A percentile compares a stretch with the other conserved stretches of the same genome.
phyloP scores from a whole-genome alignment of 2,888 invertebrate genomes.

The Byasa hedistus region DNA sequence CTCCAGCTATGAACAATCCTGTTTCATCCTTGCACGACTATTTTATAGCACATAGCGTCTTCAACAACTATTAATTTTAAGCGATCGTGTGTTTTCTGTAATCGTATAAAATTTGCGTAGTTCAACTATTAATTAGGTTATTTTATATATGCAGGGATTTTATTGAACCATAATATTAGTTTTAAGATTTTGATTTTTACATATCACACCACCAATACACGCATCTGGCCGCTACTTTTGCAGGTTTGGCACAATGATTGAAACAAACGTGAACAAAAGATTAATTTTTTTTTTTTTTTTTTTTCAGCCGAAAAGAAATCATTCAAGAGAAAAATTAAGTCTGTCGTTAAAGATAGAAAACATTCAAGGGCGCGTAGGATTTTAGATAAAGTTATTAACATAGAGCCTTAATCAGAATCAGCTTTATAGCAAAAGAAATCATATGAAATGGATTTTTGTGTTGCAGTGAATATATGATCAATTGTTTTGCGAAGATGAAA shows the following conservation, averaged over 20 bases:
- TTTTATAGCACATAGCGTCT: conserved; percentile 64
- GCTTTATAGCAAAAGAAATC: conserved; percentile 3
- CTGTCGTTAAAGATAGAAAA: conserved; percentile 54
- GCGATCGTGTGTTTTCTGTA: conserved; percentile 10
- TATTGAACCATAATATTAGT: conserved; percentile 11
- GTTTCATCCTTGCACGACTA: conserved; percentile 59
- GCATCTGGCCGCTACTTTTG: background rate
- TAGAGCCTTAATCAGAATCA: conserved; percentile 12
- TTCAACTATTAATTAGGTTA: conserved; percentile 9
- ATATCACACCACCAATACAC: conserved; percentile 17
- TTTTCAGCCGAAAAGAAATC: conserved; percentile 43
- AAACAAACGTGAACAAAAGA: background rate
- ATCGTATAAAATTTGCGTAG: conserved; percentile 7
- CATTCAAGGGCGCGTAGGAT: conserved; percentile 54
- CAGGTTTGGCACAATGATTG: conserved; percentile 13
- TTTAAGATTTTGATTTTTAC: conserved; percentile 18
- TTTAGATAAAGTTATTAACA: conserved; percentile 37
- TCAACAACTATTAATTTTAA: conserved; percentile 48
- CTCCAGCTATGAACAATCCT: conserved; percentile 31
- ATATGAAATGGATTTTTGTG: background rate
- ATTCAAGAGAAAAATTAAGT: conserved; percentile 43
- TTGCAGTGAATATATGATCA: no score
- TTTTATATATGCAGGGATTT: conserved; percentile 16
- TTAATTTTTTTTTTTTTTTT: conserved; percentile 15
- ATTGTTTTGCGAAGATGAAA: no score